Base-by-base conservation (phyloP, 2,888 invertebrate genomes). In the Idaea biselata region DNA sequence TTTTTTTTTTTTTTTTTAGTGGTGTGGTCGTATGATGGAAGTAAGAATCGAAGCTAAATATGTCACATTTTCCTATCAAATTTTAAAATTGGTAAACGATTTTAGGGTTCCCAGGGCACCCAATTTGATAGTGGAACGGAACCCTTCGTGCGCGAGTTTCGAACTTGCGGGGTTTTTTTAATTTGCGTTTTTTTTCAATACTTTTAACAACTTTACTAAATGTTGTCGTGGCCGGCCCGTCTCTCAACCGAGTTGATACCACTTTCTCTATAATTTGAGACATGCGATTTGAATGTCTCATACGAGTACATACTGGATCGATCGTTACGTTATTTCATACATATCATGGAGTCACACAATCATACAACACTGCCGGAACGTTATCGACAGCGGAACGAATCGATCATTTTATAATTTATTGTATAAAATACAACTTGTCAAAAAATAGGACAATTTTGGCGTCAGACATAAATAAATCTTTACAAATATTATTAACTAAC, bases 181-280 rank as follows among this genome's bases (percentile, higher is more conserved):
- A n/a, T n/a, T n/a, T n/a, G n/a, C n/a, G n/a, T n/a, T n/a, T n/a
- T n/a, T n/a, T n/a, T n/a, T n/a, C n/a, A n/a, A n/a, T n/a, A n/a
- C n/a, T n/a, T n/a, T n/a, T n/a, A n/a, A n/a, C n/a, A n/a, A 44
- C 44, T 44, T 44, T 11, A 44, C 3, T 44, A 1, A 1, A 11
- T 11, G 44, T 44, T 11, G 44, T 14, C 44, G 44, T 44, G 14
- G 44, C 25, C 25, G 14, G 44, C 25, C 25, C 25, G 25, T 25
- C 25, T 25, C 11, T 44, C 44, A 44, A 44, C 44, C 44, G 14
- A 58, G 62, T 63, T 60, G 59, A 60, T 8, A 61, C 58, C 60
- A 71, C 70, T 71, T 71, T 71, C 70, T 60, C 68, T 63, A 25
- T 25, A 54, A 63, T 63, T 64, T 61, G 54, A 63, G 53, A 61